These are phyloP conservation scores for Drosophila infuscata DNA, from an alignment of 2,888 invertebrate genomes.

Conservation along the genomic window DNA sequence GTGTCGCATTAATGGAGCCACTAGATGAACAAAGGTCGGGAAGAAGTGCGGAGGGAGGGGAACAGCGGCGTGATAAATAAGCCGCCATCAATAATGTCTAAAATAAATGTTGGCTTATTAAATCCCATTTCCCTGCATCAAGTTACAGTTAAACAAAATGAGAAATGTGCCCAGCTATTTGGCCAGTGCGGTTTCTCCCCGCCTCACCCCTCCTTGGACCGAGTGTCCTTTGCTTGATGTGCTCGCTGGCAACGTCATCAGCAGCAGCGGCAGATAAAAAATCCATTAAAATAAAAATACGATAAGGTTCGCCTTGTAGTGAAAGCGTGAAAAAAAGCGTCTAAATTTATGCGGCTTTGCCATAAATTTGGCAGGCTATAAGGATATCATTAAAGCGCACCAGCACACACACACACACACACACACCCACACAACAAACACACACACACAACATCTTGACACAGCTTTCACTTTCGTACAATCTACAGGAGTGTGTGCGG, in stretches of 20 bases:
- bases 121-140: constrained; percentile 74
- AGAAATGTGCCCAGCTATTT: constrained; percentile 67
- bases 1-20: constrained; percentile 60
- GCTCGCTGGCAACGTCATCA: constrained; percentile 61
- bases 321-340: constrained; percentile 71
- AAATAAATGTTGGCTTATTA: constrained; percentile 81
- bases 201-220: neutral
- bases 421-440: constrained; percentile 32
- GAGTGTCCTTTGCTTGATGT: constrained; percentile 46
- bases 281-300: constrained; percentile 81
- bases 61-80: constrained; percentile 62
- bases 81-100: constrained; percentile 77
- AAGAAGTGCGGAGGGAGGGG: neutral
- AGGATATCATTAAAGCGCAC: constrained; percentile 80
- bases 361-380: constrained; percentile 80
- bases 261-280: constrained; percentile 75
- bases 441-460: constrained; percentile 59
- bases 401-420: constrained; percentile 52
- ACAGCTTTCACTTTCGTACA: constrained; percentile 72
- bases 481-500: constrained; percentile 46
- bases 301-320: constrained; percentile 74
- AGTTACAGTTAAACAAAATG: constrained; percentile 72
- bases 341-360: constrained; percentile 79
- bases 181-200: constrained; percentile 49
- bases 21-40: constrained; percentile 12